Conservation (phyloP, 2,113 vertebrate genomes). For the Cathartes aura region DNA sequence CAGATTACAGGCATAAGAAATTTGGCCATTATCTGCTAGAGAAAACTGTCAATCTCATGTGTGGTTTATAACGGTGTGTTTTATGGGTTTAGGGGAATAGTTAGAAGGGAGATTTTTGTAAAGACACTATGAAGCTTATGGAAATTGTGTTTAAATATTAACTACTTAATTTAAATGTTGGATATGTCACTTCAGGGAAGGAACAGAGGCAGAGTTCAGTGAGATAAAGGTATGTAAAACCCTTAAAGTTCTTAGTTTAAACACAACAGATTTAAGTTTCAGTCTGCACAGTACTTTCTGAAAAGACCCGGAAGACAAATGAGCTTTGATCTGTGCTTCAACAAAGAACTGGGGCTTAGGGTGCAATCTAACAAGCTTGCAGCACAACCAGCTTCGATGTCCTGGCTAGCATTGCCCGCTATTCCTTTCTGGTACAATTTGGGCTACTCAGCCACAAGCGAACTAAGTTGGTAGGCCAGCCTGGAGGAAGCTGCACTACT, state of each 20-base stretch:
- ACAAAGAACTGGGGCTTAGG: background rate
- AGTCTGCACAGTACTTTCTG: background rate
- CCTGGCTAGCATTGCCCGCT: background rate
- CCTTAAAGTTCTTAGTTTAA: background rate
- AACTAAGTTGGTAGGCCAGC: background rate
- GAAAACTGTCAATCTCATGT: background rate
- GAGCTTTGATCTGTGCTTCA: background rate
- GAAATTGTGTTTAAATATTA: background rate
- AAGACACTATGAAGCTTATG: background rate
- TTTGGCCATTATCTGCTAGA: background rate
- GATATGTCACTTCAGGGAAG: background rate
- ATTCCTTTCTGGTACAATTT: background rate
- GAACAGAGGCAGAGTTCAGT: background rate
- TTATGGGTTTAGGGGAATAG: background rate
- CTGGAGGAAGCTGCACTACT: background rate
- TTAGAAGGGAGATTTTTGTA: background rate
- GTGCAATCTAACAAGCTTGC: background rate
- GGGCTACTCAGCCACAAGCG: background rate
- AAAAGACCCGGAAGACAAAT: background rate
- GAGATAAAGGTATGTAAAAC: background rate
- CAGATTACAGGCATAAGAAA: background rate
- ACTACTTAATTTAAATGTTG: background rate
- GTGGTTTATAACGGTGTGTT: background rate
- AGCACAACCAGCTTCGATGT: background rate
- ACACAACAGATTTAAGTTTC: background rate